A percentile compares a stretch with the other conserved stretches of the same genome.
phyloP scores from a whole-genome alignment of 2,888 invertebrate genomes.

The Anthrax anthrax region DNA sequence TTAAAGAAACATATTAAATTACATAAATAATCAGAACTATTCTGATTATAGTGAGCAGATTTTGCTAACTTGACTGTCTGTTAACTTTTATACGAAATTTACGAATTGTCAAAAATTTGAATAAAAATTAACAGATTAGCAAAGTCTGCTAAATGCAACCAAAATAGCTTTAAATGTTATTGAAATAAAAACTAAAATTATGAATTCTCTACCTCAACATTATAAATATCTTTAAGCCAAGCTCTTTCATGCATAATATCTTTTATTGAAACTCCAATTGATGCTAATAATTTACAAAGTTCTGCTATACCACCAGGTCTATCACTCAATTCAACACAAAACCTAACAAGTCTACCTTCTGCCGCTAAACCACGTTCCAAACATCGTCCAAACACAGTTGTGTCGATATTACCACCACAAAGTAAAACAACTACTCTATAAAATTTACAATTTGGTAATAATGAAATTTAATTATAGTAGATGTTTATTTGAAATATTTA shows the following conservation, averaged over 20 bases:
- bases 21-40: no score
- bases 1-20: no score
- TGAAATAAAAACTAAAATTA: constrained; percentile 1
- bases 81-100: no score
- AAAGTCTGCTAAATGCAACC: no score
- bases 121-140: no score
- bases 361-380: constrained; percentile 78
- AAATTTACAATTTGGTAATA: no score
- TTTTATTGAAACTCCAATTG: constrained; percentile 77
- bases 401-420: constrained; percentile 86
- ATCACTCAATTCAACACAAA: constrained; percentile 67
- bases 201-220: constrained; percentile 41
- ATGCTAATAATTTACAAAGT: constrained; percentile 58
- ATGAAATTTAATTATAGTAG: not conserved
- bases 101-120: constrained; percentile 22
- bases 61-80: no score
- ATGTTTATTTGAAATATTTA: not conserved
- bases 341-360: constrained; percentile 62
- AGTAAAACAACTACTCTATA: constrained; percentile 66
- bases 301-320: constrained; percentile 80
- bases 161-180: constrained; percentile 5
- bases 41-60: no score
- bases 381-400: constrained; percentile 75
- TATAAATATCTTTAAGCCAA: constrained; percentile 85
- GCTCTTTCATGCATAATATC: constrained; percentile 93